phyloP scores from a whole-genome alignment of 2,113 vertebrate genomes.

The Anhinga anhinga region DNA sequence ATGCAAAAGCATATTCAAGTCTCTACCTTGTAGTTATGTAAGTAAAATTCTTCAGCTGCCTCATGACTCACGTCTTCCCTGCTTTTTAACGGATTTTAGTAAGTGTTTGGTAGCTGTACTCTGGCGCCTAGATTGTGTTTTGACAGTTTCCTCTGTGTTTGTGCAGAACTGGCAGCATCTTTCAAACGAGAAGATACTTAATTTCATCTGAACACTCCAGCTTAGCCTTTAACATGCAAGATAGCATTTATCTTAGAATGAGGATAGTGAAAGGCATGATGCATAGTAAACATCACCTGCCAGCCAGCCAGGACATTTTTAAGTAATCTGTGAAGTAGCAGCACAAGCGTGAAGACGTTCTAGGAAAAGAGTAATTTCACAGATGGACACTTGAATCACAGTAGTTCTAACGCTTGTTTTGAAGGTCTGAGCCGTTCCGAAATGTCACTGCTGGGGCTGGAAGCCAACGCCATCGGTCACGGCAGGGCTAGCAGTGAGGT shows the following conservation, averaged over 20 bases:
- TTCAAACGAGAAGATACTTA: background rate
- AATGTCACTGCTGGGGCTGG: background rate
- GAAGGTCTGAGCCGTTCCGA: background rate
- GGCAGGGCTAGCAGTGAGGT: background rate
- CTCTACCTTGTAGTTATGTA: background rate
- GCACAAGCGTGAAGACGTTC: background rate
- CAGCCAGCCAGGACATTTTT: background rate
- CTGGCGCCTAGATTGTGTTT: slow-evolving; percentile 40
- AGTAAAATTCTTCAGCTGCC: background rate
- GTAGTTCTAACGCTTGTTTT: background rate
- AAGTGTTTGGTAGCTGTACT: background rate
- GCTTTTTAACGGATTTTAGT: background rate
- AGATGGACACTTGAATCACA: background rate
- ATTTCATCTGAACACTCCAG: background rate
- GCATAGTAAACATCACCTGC: background rate
- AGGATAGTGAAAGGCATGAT: background rate
- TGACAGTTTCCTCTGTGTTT: slow-evolving; percentile 25
- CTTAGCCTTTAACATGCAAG: background rate
- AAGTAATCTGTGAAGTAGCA: background rate
- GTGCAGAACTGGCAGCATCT: background rate
- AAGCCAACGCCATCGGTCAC: background rate
- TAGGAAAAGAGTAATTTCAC: background rate
- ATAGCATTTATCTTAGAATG: background rate
- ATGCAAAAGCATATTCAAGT: background rate
- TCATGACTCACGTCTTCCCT: background rate